Base-by-base conservation (phyloP, 2,888 invertebrate genomes). In the Epiperipatus broadwayi region DNA sequence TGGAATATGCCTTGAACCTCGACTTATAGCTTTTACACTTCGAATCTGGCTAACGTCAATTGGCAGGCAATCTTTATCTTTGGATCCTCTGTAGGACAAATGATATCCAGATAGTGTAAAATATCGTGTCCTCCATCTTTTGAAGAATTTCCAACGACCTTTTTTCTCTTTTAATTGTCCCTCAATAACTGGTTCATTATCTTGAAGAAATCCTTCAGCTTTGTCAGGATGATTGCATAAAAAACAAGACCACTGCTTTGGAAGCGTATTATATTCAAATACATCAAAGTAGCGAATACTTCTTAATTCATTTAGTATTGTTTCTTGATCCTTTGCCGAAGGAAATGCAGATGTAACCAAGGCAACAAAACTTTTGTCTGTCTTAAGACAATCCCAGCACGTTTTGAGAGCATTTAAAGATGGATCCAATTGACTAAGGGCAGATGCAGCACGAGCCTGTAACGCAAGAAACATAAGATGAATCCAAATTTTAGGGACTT, bases 281-380 rank as follows among this genome's bases (percentile, higher is more conserved):
- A 87, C 83, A 61, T 91, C 89, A 61, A 85, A 80, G 63, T 83
- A 87, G 1, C 85, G 78, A 3, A 77, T 74, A 49, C 77, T 72
- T 14, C 84, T 70, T 34, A 91, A 63, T 63, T 91, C 89, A 57
- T 76, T 77, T 29, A 85, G 64, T 32, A 89, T 61, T 50, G 75
- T 69, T 53, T 87, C 84, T 58, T 87, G 85, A 53, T 85, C 84
- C 72, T 84, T 84, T 39, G 74, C 64, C 41, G 78, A 78, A 0
- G 91, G 91, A 64, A 91, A 91, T 37, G 85, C 84, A 47, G 85
- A 83, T 4, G 89, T 91, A 39, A 89, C 87, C 30, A 91, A 68
- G 35, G 87, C 81, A 22, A 80, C 67, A 56, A 84, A 84, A 22
- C 79, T 78, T 58, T 77, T 77, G 60, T 87, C 84, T 54, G 78